These are phyloP conservation scores for Mugil cephalus DNA, from an alignment of 2,113 vertebrate genomes.

Conservation along the genomic window DNA sequence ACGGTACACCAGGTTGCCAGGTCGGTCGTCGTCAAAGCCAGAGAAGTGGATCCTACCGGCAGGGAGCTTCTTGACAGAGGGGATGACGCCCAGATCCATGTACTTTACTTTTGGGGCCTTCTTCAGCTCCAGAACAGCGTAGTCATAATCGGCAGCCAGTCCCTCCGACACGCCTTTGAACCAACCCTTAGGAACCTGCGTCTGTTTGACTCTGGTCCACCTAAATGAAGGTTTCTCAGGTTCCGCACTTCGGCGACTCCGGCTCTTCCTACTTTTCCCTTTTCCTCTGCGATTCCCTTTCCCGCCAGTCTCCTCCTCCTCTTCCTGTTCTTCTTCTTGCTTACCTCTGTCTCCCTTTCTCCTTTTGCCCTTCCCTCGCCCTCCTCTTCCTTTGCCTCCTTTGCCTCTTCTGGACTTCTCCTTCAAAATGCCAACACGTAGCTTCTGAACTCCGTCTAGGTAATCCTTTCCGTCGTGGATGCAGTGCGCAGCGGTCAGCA, in stretches of 20 bases:
- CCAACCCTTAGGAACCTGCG: constrained; percentile 95
- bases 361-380: constrained; percentile 73
- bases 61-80: constrained; percentile 89
- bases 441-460: constrained; percentile 88
- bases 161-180: constrained; percentile 84
- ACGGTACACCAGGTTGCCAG: constrained; percentile 92
- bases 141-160: constrained; percentile 92
- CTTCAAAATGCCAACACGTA: constrained; percentile 92
- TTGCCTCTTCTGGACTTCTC: constrained; percentile 84
- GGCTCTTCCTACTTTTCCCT: constrained; percentile 75
- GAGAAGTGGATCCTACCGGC: constrained; percentile 97
- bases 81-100: constrained; percentile 94
- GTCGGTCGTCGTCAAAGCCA: constrained; percentile 92
- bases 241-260: constrained; percentile 72
- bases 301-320: constrained; percentile 57
- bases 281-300: constrained; percentile 69
- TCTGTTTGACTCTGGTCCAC: constrained; percentile 95
- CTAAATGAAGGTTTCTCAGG: constrained; percentile 88
- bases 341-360: constrained; percentile 73
- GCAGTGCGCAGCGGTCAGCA: constrained; percentile 96
- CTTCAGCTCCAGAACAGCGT: constrained; percentile 93
- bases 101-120: constrained; percentile 89
- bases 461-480: constrained; percentile 93
- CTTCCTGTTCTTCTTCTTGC: constrained; percentile 72
- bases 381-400: constrained; percentile 75